Evolutionary conservation across 1,140 invertebrate species (phyloP).

Genomic region (Harlomillsia oculata): DNA sequence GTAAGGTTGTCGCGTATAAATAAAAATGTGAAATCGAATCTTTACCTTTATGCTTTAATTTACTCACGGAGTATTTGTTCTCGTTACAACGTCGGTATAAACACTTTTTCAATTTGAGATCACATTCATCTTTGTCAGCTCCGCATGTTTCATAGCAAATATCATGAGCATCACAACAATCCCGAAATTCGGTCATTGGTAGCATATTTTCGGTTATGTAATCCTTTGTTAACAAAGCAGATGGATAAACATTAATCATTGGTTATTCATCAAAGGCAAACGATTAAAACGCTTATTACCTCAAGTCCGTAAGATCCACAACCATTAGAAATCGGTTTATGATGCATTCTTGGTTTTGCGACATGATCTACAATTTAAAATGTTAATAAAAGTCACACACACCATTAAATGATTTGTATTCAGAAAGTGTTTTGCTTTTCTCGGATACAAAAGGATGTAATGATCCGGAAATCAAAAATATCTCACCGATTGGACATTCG

Average conservation of each 20-base stretch:
- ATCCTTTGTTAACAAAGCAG: constrained; percentile 37
- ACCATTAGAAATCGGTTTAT: constrained; percentile 63
- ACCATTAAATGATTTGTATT: constrained; percentile 1
- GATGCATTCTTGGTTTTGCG: constrained; percentile 59
- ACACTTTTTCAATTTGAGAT: constrained; percentile 74
- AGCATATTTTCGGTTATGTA: constrained; percentile 64
- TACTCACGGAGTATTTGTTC: constrained; percentile 21
- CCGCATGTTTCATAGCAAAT: constrained; percentile 84
- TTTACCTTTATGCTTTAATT: constrained; percentile 28
- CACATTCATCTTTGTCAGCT: constrained; percentile 71
- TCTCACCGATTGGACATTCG: constrained; percentile 57
- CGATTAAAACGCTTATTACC: constrained; percentile 36
- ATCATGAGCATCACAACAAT: constrained; percentile 76
- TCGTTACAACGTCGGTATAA: constrained; percentile 66
- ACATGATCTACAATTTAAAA: constrained; percentile 48
- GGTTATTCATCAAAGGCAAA: neutral
- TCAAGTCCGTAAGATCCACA: constrained; percentile 61
- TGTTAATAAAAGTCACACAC: constrained; percentile 8
- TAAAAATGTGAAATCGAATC: neutral
- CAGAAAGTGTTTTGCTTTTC: no score
- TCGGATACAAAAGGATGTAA: no score
- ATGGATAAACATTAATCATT: neutral
- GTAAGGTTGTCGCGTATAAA: no score
- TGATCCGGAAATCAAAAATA: neutral
- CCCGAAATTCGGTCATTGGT: constrained; percentile 64